Conservation (phyloP, 2,797 vertebrate species). For the Cryptoprocta ferox region DNA sequence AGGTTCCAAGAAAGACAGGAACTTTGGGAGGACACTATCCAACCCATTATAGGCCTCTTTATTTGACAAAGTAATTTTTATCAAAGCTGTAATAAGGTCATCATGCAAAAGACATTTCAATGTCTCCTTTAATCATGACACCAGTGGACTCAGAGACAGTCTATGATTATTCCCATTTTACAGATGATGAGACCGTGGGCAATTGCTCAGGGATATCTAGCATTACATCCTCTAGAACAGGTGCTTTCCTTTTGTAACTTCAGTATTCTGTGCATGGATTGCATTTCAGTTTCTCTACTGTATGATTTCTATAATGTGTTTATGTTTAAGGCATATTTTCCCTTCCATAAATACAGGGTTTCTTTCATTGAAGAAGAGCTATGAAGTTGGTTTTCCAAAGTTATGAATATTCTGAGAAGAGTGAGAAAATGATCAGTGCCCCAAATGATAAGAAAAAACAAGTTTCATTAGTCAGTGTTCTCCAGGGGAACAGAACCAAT, state of each 20-base stretch:
- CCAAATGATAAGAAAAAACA: not conserved
- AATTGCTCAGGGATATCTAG: not conserved
- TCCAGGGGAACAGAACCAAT: not conserved
- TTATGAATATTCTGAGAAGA: not conserved
- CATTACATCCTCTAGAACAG: rapidly evolving
- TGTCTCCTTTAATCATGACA: not conserved
- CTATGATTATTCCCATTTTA: not conserved
- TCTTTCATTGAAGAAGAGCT: not conserved
- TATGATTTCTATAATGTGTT: not conserved
- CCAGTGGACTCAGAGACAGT: not conserved
- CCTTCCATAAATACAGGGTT: not conserved
- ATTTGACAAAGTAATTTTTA: not conserved
- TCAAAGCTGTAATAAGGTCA: not conserved
- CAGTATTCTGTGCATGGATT: rapidly evolving
- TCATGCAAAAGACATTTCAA: not conserved
- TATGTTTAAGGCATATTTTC: not conserved
- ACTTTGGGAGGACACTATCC: not conserved
- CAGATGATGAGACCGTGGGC: not conserved
- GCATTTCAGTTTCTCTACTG: not conserved
- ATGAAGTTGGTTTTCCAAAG: not conserved
- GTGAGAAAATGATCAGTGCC: not conserved
- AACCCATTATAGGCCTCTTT: not conserved
- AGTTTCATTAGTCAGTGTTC: not conserved
- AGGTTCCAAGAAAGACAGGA: not conserved
- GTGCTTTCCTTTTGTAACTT: too few species aligned